These are phyloP conservation scores for Aricia agestis DNA, from an alignment of 1,140 invertebrate species.

Conservation along the genomic window DNA sequence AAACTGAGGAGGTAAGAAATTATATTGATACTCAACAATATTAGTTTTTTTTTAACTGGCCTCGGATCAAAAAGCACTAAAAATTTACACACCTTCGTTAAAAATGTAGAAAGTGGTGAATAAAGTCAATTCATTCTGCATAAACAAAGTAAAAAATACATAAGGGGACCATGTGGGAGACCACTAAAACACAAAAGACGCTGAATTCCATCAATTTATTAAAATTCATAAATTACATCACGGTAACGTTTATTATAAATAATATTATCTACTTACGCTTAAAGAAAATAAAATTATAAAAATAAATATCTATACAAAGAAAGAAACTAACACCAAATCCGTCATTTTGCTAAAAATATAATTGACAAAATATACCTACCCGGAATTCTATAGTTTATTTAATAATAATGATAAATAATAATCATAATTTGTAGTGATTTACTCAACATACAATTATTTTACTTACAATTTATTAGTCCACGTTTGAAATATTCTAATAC, in stretches of 20 bases:
- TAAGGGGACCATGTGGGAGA: too few species aligned
- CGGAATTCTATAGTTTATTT: not conserved
- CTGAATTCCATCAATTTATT: slow-evolving; percentile 36
- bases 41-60: too few species aligned
- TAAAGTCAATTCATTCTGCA: too few species aligned
- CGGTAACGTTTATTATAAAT: slow-evolving; percentile 30
- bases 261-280: slow-evolving; percentile 15
- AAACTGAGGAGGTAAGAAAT: too few species aligned
- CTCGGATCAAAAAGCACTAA: too few species aligned
- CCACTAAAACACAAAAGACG: slow-evolving; percentile 16
- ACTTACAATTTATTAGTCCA: slow-evolving; percentile 12
- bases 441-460: slow-evolving; percentile 12
- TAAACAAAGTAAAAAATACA: too few species aligned
- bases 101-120: too few species aligned
- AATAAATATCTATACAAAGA: slow-evolving; percentile 27
- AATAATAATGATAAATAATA: slow-evolving; percentile 28
- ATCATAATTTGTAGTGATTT: slow-evolving; percentile 31
- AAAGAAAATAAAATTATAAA: slow-evolving; percentile 26
- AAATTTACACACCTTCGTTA: too few species aligned
- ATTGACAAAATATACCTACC: slow-evolving; percentile 7
- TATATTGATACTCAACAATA: too few species aligned
- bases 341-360: slow-evolving; percentile 15
- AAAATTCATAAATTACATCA: slow-evolving; percentile 44
- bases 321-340: slow-evolving; percentile 15
- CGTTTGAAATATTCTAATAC: slow-evolving; percentile 15